Evolutionary conservation across 2,797 vertebrate genomes (phyloP), one percentile per base, ranked within the genome.

Genomic region (Aulostomus chinensis): DNA sequence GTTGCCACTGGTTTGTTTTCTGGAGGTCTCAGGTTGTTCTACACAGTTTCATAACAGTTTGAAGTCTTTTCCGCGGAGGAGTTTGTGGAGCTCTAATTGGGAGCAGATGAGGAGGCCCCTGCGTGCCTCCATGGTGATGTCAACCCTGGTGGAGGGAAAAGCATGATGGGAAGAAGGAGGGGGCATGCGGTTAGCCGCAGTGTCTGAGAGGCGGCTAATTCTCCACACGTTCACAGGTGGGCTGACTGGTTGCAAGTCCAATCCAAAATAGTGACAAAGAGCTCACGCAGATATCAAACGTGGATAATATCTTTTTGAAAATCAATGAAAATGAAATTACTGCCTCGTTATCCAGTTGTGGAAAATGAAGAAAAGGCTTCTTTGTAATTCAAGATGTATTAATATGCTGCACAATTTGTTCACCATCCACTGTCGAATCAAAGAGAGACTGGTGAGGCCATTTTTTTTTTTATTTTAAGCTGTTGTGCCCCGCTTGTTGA

Each of bases 21-120:
- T 36, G 18, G 28, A 57, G 62, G 67, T 80, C 83, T 81, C 76
- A 32, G 64, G 66, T 82, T 78, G 81, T 86, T 83, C 81, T 70
- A 79, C 57, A 73, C 29, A 9, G 80, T 80, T 80, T 84, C 66
- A 54, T 52, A 25, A 4, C 21, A 10, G 21, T 10, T 11, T 14
- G 9, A 21, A 6, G 24, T 40, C 25, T 28, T 9, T 13, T 9
- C 7, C 2, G 10, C 18, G 7, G 74, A 82, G 53, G 79, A 90
- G 85, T 15, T 9, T 20, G 30, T 13, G 13, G 21, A 18, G 25
- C 47, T 37, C 25, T 50, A 50, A 50, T 50, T 29, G n/a, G 47
- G 47, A 50, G 34, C 47, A 50, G 34, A 50, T 50, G 47, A 50
- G 34, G 47, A 37, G 47, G 47, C 82, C 85, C 84, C 76, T 73